phyloP scores from a whole-genome alignment of 2,113 vertebrate species.

The Crocuta crocuta region DNA sequence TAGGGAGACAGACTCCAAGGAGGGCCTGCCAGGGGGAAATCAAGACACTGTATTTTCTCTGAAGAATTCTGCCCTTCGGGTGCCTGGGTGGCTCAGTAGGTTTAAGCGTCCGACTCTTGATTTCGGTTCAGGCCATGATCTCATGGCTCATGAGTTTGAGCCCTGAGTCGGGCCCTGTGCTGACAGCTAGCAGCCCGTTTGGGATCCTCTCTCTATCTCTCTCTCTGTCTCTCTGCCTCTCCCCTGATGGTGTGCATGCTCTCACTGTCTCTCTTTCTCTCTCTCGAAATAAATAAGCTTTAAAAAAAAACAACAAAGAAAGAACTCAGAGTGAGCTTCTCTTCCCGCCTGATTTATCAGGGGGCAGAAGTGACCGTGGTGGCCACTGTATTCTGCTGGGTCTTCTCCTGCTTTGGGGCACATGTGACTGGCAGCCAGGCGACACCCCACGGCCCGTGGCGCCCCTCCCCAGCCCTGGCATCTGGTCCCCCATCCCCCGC shows the following conservation, averaged over 20 bases:
- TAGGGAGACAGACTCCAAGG: neutral
- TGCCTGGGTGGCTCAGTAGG: too few species aligned
- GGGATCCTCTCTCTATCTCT: too few species aligned
- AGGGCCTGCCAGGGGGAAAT: neutral
- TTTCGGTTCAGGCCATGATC: too few species aligned
- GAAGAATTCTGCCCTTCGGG: neutral
- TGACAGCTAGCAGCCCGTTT: too few species aligned
- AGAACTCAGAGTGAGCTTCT: neutral
- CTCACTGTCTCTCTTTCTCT: too few species aligned
- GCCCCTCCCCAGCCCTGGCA: neutral
- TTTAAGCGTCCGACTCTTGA: too few species aligned
- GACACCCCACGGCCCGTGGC: neutral
- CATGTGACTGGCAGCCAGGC: accelerated
- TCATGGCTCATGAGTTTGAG: too few species aligned
- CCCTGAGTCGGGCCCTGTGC: too few species aligned
- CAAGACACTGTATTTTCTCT: neutral
- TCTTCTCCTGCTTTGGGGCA: neutral
- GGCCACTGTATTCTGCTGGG: neutral
- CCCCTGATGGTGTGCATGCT: too few species aligned
- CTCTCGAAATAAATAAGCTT: too few species aligned
- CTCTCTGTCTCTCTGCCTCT: too few species aligned
- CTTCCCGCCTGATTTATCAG: neutral
- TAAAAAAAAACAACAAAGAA: too few species aligned
- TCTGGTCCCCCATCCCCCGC: neutral
- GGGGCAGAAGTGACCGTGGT: accelerated